Base-by-base conservation (phyloP, 2,113 vertebrate genomes). In the pig (Sus scrofa) region DNA sequence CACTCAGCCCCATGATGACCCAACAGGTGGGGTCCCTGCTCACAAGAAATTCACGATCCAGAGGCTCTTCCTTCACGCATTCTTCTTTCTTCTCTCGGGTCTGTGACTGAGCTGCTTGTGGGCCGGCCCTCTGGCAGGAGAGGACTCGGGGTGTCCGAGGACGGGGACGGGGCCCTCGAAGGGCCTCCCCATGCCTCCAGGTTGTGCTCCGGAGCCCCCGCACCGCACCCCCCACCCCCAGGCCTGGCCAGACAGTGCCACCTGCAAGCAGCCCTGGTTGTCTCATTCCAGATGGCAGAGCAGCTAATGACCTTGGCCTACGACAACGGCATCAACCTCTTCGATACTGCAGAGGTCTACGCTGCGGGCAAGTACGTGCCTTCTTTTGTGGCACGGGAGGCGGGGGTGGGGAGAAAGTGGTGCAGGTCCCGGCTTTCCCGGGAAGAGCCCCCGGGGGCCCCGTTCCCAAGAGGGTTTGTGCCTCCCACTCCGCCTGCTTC, bases 271-370 rank as follows among this genome's bases (percentile, higher is more conserved):
- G 70, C 86, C 37, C n/a, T 2, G 0, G 2, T 92, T 93, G 79
- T 97, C 82, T 95, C 92, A 3, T 98, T 98, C 50, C 99, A 99
- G 99, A 99, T 99, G 99, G 99, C 99, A 0, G 99, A 99, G 98
- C 99, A 99, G 98, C 99, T 99, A 94, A 99, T 99, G 99, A 99
- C 99, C 97, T 97, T 99, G 98, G 99, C 99, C 91, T 99, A 99
- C 4, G 99, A 99, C 98, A 99, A 99, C 0, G 99, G 99, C 98
- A 99, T 99, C 98, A 99, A 99, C 99, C 99, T 99, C 97, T 99
- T 99, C 26, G 99, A 99, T 98, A 99, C 99, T 0, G 99, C 99
- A 0, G 99, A 99, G 95, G 99, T 99, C 98, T 99, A 99, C 5
- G 99, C 99, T 0, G 99, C 99, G 1, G 99, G 99, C 96, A 99